Percentiles rank a stretch among this genome's conserved stretches.
Conservation (phyloP, 2,113 vertebrate genomes). For the Notechis scutatus region DNA sequence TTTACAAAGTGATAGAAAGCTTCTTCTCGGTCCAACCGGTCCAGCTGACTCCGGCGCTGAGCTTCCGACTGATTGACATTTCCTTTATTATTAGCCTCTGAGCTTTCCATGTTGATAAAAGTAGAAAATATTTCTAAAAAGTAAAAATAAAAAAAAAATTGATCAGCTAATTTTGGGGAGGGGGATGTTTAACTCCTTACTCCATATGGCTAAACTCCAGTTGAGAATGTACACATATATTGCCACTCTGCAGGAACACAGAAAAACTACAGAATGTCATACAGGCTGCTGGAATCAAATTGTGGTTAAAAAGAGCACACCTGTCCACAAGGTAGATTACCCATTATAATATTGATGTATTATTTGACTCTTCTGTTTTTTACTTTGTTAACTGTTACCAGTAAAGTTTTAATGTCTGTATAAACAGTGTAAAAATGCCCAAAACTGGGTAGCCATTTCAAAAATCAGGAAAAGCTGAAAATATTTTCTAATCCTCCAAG, state of each 20-base stretch:
- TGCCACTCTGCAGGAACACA: background rate
- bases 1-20: constrained; percentile 99
- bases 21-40: constrained; percentile 91
- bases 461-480: background rate
- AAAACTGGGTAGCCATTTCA: background rate
- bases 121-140: constrained; percentile 65
- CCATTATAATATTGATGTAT: background rate
- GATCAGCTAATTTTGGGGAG: background rate
- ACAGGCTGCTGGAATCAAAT: background rate
- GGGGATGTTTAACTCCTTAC: background rate
- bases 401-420: background rate
- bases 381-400: background rate
- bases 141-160: constrained; percentile 24
- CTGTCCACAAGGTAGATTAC: background rate
- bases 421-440: background rate
- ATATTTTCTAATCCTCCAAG: background rate
- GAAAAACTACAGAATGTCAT: background rate
- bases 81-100: constrained; percentile 87
- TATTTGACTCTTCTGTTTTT: background rate
- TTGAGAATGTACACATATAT: background rate
- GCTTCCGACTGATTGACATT: constrained; percentile 86
- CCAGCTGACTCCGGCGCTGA: constrained; percentile 89
- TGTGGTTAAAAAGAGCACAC: background rate
- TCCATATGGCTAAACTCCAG: background rate
- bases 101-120: constrained; percentile 86